Evolutionary conservation across 1,140 invertebrate genomes (phyloP).

Genomic region (Steinernema khuongi): DNA sequence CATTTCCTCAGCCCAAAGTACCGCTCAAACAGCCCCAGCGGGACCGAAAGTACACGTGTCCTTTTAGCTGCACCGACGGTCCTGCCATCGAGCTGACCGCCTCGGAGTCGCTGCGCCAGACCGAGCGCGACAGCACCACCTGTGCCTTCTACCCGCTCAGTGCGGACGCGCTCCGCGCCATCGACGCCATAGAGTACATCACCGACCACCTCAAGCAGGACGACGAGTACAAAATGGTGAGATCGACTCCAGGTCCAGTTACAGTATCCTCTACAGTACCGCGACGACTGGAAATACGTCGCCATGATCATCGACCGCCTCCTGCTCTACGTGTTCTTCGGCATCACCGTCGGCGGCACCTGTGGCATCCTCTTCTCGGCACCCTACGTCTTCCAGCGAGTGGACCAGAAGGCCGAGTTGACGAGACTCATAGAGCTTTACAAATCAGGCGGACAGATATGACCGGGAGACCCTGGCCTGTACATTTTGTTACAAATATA

Average conservation of each 20-base stretch:
- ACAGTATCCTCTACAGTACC: constrained; percentile 30
- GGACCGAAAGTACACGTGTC: background rate
- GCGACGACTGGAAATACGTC: constrained; percentile 67
- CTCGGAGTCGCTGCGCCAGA: constrained; percentile 11
- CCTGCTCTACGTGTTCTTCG: constrained; percentile 92
- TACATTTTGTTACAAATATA: no score
- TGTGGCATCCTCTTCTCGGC: constrained; percentile 90
- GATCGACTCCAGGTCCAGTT: background rate
- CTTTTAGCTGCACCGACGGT: background rate
- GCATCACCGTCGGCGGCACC: constrained; percentile 84
- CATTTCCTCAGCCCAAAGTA: background rate
- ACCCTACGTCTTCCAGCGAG: constrained; percentile 95
- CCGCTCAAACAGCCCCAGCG: background rate
- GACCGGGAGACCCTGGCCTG: no score
- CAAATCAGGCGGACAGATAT: constrained; percentile 28
- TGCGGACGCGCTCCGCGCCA: constrained; percentile 46
- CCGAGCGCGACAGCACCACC: constrained; percentile 25
- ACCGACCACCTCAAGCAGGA: constrained; percentile 55
- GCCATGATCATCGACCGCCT: constrained; percentile 92
- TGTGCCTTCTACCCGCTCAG: constrained; percentile 43
- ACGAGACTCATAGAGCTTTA: constrained; percentile 36
- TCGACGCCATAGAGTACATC: constrained; percentile 58
- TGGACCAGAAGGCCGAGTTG: constrained; percentile 75
- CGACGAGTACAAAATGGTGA: constrained; percentile 54
- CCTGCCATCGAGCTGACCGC: constrained; percentile 18